A percentile compares a stretch with the other conserved stretches of the same genome.
These are phyloP conservation scores for Kryptopterus vitreolus DNA, from an alignment of 2,797 vertebrate species.

Conservation along the genomic window DNA sequence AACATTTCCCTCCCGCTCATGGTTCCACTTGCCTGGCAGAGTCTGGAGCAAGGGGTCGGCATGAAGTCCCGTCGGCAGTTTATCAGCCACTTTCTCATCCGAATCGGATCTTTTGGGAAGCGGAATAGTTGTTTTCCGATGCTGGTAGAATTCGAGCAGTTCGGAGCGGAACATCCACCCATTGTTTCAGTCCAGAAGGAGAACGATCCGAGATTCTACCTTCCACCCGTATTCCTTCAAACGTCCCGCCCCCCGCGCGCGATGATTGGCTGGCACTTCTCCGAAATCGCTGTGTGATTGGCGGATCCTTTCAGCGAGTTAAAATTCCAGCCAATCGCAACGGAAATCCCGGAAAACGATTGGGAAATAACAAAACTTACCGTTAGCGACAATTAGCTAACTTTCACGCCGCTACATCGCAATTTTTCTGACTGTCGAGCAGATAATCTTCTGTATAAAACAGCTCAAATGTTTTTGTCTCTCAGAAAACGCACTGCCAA, in stretches of 20 bases:
- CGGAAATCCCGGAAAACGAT: background rate
- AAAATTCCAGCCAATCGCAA: slow-evolving; percentile 9
- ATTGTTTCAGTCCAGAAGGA: slow-evolving; percentile 53
- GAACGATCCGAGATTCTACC: background rate
- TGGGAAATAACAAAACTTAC: background rate
- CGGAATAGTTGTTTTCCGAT: slow-evolving; percentile 80
- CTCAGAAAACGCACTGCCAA: background rate
- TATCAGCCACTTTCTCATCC: slow-evolving; percentile 79
- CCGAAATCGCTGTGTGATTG: background rate
- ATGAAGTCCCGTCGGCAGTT: slow-evolving; percentile 79
- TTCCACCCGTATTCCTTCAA: slow-evolving; percentile 1
- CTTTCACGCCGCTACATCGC: background rate
- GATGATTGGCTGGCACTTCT: background rate
- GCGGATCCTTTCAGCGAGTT: background rate
- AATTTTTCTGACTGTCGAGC: background rate
- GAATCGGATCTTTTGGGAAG: slow-evolving; percentile 77
- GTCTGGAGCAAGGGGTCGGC: slow-evolving; percentile 79
- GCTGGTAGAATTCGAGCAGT: slow-evolving; percentile 80
- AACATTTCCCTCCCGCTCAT: background rate
- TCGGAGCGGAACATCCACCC: slow-evolving; percentile 83
- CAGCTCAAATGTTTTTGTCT: background rate
- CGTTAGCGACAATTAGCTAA: slow-evolving; percentile 8
- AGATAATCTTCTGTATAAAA: background rate
- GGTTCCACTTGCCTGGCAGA: slow-evolving; percentile 73
- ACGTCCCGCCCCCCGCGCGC: background rate